Evolutionary conservation across 2,113 vertebrate species (phyloP).

Genomic region (Poeciliopsis retropinna): DNA sequence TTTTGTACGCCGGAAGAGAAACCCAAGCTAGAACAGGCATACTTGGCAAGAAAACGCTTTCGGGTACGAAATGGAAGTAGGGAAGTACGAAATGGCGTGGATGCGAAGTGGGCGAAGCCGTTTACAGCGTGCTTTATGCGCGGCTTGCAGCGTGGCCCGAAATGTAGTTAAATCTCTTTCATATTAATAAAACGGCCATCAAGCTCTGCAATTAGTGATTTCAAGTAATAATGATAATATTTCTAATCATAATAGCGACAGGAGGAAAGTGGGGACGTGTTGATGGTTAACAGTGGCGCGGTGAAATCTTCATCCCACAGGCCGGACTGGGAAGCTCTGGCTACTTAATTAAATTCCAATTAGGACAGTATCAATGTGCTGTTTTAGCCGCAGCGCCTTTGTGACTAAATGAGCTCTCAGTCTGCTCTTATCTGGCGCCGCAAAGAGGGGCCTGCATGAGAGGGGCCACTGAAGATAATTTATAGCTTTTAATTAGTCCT

Average conservation of each 20-base stretch:
- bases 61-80: neutral
- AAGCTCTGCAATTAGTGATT: slow-evolving; percentile 58
- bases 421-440: slow-evolving; percentile 91
- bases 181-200: slow-evolving; percentile 16
- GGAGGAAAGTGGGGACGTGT: slow-evolving; percentile 75
- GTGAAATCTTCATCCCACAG: slow-evolving; percentile 98
- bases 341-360: slow-evolving; percentile 99
- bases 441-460: slow-evolving; percentile 90
- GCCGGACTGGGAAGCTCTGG: slow-evolving; percentile 81
- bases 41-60: neutral
- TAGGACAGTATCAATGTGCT: slow-evolving; percentile 98
- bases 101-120: no score
- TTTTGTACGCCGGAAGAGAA: neutral
- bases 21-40: neutral
- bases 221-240: slow-evolving; percentile 58
- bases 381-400: slow-evolving; percentile 87
- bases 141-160: neutral
- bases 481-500: slow-evolving; percentile 99
- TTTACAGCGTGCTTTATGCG: neutral
- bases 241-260: slow-evolving; percentile 52
- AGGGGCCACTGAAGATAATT: slow-evolving; percentile 90
- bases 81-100: no score
- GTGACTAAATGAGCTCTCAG: slow-evolving; percentile 93
- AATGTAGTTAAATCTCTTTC: neutral
- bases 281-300: slow-evolving; percentile 89